A percentile compares a stretch with the other conserved stretches of the same genome.
Conservation (phyloP, 2,113 vertebrate species). For the Myiozetetes cayanensis region DNA sequence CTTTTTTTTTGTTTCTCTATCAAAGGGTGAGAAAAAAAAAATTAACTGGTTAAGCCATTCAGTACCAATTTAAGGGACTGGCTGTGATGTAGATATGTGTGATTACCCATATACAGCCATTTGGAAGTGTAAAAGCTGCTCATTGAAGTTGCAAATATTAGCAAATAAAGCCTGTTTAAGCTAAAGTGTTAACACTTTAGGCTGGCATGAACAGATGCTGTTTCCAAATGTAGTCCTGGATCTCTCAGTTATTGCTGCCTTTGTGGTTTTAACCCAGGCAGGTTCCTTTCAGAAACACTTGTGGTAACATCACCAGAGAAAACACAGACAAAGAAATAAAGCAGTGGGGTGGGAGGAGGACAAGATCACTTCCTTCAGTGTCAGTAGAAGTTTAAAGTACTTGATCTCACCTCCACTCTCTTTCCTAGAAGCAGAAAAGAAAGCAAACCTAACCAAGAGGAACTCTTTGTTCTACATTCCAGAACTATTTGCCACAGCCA, state of each 20-base stretch:
- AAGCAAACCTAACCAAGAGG: background rate
- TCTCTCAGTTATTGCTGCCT: background rate
- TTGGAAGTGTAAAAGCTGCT: background rate
- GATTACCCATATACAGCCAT: background rate
- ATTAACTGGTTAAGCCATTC: background rate
- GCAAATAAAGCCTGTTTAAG: constrained; percentile 27
- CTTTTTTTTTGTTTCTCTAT: background rate
- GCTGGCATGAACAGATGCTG: background rate
- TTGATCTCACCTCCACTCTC: background rate
- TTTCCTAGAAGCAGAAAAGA: background rate
- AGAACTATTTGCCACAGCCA: background rate
- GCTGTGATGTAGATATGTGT: background rate
- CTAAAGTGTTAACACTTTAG: background rate
- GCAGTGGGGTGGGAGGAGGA: background rate
- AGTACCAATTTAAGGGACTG: background rate
- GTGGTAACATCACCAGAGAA: background rate
- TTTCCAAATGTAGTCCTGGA: background rate
- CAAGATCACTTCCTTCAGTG: background rate
- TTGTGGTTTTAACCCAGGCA: background rate
- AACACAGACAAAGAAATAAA: background rate
- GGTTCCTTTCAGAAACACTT: background rate
- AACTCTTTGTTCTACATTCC: background rate
- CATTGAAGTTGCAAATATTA: background rate
- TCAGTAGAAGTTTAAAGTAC: background rate
- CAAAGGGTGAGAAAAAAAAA: background rate